Base-by-base conservation (phyloP, 2,797 vertebrate genomes). In the Cryptoprocta ferox region DNA sequence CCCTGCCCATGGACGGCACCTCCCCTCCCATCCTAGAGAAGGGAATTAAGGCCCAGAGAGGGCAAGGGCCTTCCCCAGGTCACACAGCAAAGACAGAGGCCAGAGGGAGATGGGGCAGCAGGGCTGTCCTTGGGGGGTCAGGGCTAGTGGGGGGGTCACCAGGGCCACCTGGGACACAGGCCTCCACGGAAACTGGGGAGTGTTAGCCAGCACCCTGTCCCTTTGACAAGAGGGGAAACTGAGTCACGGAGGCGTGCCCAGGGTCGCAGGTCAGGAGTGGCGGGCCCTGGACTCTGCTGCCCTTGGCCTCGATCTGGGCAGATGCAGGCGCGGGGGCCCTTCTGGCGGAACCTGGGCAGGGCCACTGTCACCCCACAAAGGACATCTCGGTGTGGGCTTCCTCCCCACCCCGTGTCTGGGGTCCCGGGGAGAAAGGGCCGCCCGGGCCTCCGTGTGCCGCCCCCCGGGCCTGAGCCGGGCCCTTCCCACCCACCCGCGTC, bases 81-180 rank as follows among this genome's bases (percentile, higher is more conserved):
- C 88, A 35, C 71, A 42, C 48, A 42, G 28, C 18, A 45, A 42
- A 42, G 81, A 45, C 56, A 89, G 70, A 59, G 42, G 42, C 39
- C 21, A 39, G 39, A 48, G 21, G 71, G 39, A 35, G 65, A 70
- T 92, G 21, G 86, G 91, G 71, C 92, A 93, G 71, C 91, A 94
- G 96, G 42, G 5, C 48, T 71, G 32, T n/a, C 13, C 24, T 18
- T 26, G 61, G 0, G 53, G n/a, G n/a, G 53, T 53, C 7, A 42
- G 66, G 28, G 45, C n/a, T 13, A 48, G n/a, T 18, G 71, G 12
- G 35, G 50, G 42, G 28, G 0, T 0, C 45, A 9, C 3, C 18
- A 59, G 26, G 12, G 2, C 7, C 14, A 75, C 39, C 39, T 30
- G 56, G 56, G 56, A 8, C 7, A 21, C 21, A 24, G 53, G 21